These are phyloP conservation scores for Latrodectus elegans DNA, from an alignment of 2,888 invertebrate genomes.

Conservation along the genomic window DNA sequence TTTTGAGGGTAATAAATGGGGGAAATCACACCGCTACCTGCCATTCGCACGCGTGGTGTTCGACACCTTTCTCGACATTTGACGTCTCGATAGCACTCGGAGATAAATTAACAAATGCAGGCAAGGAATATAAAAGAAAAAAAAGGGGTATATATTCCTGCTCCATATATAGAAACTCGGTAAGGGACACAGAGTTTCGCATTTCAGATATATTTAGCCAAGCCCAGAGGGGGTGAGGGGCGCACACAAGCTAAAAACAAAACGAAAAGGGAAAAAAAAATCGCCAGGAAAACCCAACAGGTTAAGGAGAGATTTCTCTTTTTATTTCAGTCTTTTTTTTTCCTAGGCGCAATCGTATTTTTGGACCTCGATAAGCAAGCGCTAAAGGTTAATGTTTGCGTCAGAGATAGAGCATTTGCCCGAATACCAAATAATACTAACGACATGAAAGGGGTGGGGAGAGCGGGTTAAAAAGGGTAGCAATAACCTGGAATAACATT, in stretches of 20 bases:
- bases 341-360: constrained; percentile 53
- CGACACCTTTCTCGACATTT: constrained; percentile 8
- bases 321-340: constrained; percentile 6
- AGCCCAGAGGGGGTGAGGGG: constrained; percentile 25
- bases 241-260: constrained; percentile 42
- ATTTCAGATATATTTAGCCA: constrained; percentile 53
- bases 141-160: constrained; percentile 15
- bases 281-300: constrained; percentile 13
- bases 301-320: constrained; percentile 7
- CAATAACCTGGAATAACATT: neutral
- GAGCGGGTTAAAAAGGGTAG: neutral
- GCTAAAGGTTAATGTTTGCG: constrained; percentile 62
- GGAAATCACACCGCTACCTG: too few relatives aligned
- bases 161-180: constrained; percentile 48
- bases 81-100: constrained; percentile 12
- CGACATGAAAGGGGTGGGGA: constrained; percentile 6
- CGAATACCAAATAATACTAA: constrained; percentile 6
- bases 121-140: neutral
- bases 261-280: constrained; percentile 33
- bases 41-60: neutral
- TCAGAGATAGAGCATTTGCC: constrained; percentile 49
- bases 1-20: too few relatives aligned
- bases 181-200: constrained; percentile 52
- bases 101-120: constrained; percentile 38
- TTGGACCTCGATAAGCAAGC: constrained; percentile 52